Evolutionary conservation across 2,113 vertebrate genomes (phyloP).

Genomic region (Perca fluviatilis): DNA sequence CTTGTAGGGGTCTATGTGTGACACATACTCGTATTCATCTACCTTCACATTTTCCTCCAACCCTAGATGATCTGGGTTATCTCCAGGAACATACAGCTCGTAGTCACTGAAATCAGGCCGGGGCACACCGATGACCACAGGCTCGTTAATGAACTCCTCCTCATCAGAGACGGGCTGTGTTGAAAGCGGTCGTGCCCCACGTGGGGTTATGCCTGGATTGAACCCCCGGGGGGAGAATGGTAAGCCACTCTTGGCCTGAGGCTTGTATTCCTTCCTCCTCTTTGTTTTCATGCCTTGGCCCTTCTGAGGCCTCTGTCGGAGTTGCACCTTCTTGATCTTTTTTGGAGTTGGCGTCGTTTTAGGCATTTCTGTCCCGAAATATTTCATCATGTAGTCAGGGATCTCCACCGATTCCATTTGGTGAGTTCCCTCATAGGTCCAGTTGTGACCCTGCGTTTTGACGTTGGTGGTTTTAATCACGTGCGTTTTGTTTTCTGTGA

Average conservation of each 20-base stretch:
- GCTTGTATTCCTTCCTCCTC: conserved; percentile 78
- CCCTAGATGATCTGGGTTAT: conserved; percentile 45
- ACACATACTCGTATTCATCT: conserved; percentile 86
- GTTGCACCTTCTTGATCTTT: conserved; percentile 60
- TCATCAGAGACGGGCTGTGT: conserved; percentile 55
- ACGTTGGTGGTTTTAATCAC: conserved; percentile 76
- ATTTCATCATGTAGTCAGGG: conserved; percentile 78
- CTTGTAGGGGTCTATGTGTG: conserved; percentile 90
- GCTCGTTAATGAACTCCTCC: conserved; percentile 62
- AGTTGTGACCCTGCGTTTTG: conserved; percentile 69
- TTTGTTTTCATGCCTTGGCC: conserved; percentile 80
- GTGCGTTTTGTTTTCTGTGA: conserved; percentile 72
- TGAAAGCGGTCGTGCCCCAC: conserved; percentile 43
- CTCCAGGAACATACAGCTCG: conserved; percentile 79
- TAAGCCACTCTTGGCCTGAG: conserved; percentile 59
- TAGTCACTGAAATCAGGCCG: conserved; percentile 87
- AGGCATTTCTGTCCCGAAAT: conserved; percentile 60
- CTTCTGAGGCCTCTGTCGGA: conserved; percentile 64
- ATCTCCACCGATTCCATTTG: conserved; percentile 62
- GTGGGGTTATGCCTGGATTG: conserved; percentile 66
- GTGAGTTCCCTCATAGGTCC: conserved; percentile 80
- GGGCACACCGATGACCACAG: conserved; percentile 88
- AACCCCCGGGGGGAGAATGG: conserved; percentile 75
- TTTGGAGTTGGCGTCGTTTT: conserved; percentile 39
- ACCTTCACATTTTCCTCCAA: conserved; percentile 51